Percentiles rank a stretch among this genome's conserved stretches.
Conservation (phyloP, 2,888 invertebrate species). For the Schizotus pectinicornis region DNA sequence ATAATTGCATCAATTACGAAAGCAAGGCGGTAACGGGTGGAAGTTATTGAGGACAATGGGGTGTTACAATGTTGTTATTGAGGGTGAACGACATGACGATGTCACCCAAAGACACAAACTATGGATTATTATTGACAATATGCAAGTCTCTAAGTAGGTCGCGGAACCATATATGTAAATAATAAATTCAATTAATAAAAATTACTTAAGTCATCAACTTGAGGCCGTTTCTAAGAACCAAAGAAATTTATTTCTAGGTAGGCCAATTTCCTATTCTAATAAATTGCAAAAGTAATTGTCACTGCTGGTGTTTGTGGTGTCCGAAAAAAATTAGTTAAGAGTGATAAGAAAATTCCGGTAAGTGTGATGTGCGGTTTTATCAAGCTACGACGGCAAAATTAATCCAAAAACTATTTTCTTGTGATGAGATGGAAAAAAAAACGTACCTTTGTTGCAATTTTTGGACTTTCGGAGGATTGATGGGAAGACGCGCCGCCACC, state of each 20-base stretch:
- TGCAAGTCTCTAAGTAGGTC: not conserved
- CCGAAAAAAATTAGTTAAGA: too few relatives aligned
- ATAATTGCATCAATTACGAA: not conserved
- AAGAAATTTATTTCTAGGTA: too few relatives aligned
- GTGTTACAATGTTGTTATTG: conserved; percentile 3
- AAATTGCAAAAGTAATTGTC: too few relatives aligned
- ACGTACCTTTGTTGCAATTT: not conserved
- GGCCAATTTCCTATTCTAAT: too few relatives aligned
- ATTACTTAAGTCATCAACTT: not conserved
- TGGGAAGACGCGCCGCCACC: not conserved
- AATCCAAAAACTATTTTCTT: too few relatives aligned
- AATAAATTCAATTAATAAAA: not conserved
- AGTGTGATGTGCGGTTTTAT: too few relatives aligned
- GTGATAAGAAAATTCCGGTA: too few relatives aligned
- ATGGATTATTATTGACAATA: conserved; percentile 14
- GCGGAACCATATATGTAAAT: not conserved
- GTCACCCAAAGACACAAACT: conserved; percentile 22
- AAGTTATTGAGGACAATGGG: conserved; percentile 10
- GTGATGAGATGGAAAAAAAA: too few relatives aligned
- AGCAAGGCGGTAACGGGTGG: not conserved
- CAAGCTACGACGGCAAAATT: too few relatives aligned
- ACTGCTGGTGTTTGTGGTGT: too few relatives aligned
- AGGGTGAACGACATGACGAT: conserved; percentile 24
- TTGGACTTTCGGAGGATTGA: not conserved
- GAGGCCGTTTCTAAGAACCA: too few relatives aligned